Conservation (phyloP, 2,888 invertebrate species). For the Clunio marinus region DNA sequence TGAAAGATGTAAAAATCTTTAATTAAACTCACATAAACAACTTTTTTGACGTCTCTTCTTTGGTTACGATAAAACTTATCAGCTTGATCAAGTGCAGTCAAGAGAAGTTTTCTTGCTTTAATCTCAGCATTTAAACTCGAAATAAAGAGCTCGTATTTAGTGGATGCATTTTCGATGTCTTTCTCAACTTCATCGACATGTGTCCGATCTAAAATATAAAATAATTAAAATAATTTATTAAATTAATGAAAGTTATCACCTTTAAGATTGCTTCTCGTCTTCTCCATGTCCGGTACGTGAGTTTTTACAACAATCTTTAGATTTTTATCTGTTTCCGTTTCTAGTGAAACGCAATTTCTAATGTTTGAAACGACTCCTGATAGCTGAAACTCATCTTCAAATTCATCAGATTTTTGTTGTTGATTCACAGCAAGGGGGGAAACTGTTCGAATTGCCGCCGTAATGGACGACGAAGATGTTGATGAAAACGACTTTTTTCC, state of each 20-base stretch:
- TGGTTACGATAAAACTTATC: constrained; percentile 86
- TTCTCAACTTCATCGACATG: constrained; percentile 83
- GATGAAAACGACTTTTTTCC: constrained; percentile 61
- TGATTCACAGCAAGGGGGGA: constrained; percentile 48
- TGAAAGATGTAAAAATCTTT: neutral
- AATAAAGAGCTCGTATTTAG: constrained; percentile 75
- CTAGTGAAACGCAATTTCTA: constrained; percentile 66
- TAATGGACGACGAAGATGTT: neutral
- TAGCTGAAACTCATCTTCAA: constrained; percentile 54
- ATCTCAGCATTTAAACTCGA: constrained; percentile 77
- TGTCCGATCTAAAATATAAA: constrained; percentile 62
- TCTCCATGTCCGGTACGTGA: constrained; percentile 70
- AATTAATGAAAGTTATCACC: constrained; percentile 51
- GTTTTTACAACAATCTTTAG: constrained; percentile 53
- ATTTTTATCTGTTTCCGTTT: constrained; percentile 68
- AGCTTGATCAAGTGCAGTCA: constrained; percentile 74
- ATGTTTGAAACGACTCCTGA: constrained; percentile 70
- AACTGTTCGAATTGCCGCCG: neutral
- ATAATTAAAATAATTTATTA: neutral
- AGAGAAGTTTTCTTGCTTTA: constrained; percentile 69
- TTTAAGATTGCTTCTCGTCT: constrained; percentile 74
- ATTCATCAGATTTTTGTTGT: constrained; percentile 41
- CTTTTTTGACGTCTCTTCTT: constrained; percentile 90
- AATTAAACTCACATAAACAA: constrained; percentile 77
- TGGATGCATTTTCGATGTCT: constrained; percentile 77